Evolutionary conservation across 2,113 vertebrate species (phyloP), one percentile per base, ranked within the genome.

Genomic region (Halichoerus grypus): DNA sequence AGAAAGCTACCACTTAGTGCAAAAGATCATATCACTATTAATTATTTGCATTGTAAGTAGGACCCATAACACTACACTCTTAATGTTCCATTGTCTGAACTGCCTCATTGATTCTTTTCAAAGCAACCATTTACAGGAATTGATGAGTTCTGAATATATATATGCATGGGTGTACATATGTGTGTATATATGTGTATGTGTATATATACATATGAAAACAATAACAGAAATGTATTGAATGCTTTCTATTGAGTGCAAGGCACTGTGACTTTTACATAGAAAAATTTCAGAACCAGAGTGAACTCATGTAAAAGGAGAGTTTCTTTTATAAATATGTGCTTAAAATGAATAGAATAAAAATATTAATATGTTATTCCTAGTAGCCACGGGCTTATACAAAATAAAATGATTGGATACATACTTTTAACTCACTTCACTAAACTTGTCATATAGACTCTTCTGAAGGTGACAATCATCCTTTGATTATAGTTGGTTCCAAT

Each of bases 361-460:
- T 39, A 57, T 61, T 79, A 77, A n/a, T 83, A 57, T 71, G n/a
- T 59, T 88, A 63, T 69, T 88, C 7, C 21, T 88, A 74, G 57
- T 42, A 42, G 55, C n/a, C 63, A 91, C 16, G 69, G n/a, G 33
- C 8, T 85, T 72, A n/a, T 2, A 95, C 21, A 85, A 97, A 96
- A 95, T 65, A 88, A 85, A 96, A 88, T 10, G 74, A 33, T 5
- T 84, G 31, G 12, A 33, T 10, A 63, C 12, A 59, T 67, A 65
- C 21, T 92, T 94, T 82, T 61, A 94, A 87, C 31, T 84, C 33
- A 55, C 31, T 90, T 91, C 51, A 95, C 28, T 91, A 77, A 85
- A 89, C 6, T 46, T 88, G 53, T 79, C 86, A 61, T 55, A 42
- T 15, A 72, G 74, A 76, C 24, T 49, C 19, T 92, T 91, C 81